These are phyloP conservation scores for Capromys pilorides DNA, from an alignment of 2,797 vertebrate species.

Conservation along the genomic window DNA sequence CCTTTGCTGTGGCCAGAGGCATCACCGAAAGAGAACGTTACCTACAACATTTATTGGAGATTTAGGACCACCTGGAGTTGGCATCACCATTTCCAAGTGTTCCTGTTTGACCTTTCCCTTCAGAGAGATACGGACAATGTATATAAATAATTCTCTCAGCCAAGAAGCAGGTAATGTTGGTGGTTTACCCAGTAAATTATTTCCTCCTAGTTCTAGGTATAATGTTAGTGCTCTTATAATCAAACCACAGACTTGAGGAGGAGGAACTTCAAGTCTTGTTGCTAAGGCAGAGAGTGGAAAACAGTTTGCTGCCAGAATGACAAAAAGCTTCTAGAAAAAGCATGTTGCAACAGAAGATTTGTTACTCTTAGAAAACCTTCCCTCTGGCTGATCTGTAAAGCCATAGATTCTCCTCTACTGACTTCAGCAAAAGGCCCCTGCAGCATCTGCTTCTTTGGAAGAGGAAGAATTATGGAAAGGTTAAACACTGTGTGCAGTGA, in stretches of 20 bases:
- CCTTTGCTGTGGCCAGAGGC: conserved; percentile 4
- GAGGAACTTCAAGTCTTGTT: conserved; percentile 62
- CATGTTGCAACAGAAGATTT: conserved; percentile 73
- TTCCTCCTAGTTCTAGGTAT: conserved; percentile 33
- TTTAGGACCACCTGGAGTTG: background rate
- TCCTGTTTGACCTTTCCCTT: conserved; percentile 45
- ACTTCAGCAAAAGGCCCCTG: conserved; percentile 53
- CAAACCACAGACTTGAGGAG: conserved; percentile 41
- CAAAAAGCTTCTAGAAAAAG: conserved; percentile 70
- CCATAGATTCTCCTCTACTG: conserved; percentile 69
- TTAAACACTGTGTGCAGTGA: conserved; percentile 63
- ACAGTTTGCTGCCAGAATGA: conserved; percentile 72
- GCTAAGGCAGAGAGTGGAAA: conserved; percentile 68
- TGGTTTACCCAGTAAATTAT: background rate
- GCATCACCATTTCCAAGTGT: conserved; percentile 12
- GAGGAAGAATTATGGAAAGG: conserved; percentile 72
- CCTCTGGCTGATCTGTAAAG: conserved; percentile 66
- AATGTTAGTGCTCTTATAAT: conserved; percentile 56
- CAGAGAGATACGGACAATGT: conserved; percentile 2
- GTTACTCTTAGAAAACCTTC: conserved; percentile 71
- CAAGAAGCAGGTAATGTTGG: conserved; percentile 4
- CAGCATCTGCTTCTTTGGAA: conserved; percentile 65
- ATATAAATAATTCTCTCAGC: conserved; percentile 47
- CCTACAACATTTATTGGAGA: background rate
- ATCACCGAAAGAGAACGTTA: background rate